Evolutionary conservation across 2,113 vertebrate genomes (phyloP), one percentile per base, ranked within the genome.

Genomic region (Collichthys lucidus): DNA sequence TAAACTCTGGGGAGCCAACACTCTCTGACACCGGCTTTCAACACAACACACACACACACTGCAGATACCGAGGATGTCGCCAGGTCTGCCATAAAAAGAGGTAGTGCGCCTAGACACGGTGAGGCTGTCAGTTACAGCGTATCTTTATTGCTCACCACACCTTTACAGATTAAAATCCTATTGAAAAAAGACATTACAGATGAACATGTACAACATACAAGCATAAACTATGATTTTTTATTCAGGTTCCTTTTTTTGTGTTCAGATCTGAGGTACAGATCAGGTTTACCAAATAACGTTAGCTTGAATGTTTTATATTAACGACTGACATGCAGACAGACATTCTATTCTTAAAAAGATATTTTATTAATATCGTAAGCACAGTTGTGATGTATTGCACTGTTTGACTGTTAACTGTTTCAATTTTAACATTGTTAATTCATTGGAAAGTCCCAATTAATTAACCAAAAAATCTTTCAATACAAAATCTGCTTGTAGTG

Each of bases 21-120:
- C 26, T 75, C 55, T 75, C 72, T 75, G 83, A 81, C 77, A 82
- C 52, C 80, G 80, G 79, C 71, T 82, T 35, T 71, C 72, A 82
- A 80, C 72, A 59, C 26, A 44, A 19, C 44, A 44, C 57, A 46
- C 35, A 60, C 52, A 9, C 4, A 19, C 11, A 12, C 29, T 61
- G 31, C 35, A 70, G 11, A 52, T 68, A 24, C 0, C 31, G 5
- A 40, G 17, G 20, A 56, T 19, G 4, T 22, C 49, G 47, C 14
- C 31, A 12, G 4, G 20, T 59, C 67, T 6, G 3, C 3, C 20
- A 40, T 17, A 3, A 15, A 57, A 47, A 67, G 9, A n/a, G 14
- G 5, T 22, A 22, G 14, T 35, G 42, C 14, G 14, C 20, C 14
- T 67, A 64, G 19, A 60, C 16, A 40, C 12, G 15, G 29, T 40